Conservation (phyloP, 2,113 vertebrate genomes). For the Elanoides forficatus region DNA sequence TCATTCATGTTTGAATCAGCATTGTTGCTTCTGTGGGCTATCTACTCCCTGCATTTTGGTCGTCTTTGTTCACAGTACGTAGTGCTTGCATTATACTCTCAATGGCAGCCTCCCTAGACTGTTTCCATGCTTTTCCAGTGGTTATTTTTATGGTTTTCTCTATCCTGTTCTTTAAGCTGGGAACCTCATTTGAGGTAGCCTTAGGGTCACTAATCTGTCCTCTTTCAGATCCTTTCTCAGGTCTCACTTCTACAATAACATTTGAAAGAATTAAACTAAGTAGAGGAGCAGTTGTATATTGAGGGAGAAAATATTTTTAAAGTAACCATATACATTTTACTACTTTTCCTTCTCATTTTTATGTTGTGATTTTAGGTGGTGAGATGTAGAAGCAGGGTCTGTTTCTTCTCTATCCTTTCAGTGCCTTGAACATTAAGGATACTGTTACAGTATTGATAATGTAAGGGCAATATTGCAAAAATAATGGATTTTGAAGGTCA, state of each 20-base stretch:
- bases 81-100: background rate
- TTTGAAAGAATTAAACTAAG: slow-evolving; percentile 48
- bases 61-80: background rate
- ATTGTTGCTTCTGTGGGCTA: background rate
- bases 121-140: background rate
- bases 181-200: background rate
- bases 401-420: slow-evolving; percentile 49
- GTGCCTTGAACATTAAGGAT: slow-evolving; percentile 24
- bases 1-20: background rate
- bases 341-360: slow-evolving; percentile 48
- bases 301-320: slow-evolving; percentile 58
- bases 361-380: slow-evolving; percentile 59
- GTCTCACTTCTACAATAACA: slow-evolving; percentile 24
- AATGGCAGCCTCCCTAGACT: background rate
- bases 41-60: background rate
- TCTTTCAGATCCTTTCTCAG: slow-evolving; percentile 32
- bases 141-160: background rate
- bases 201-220: background rate
- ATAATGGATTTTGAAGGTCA: background rate
- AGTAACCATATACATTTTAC: slow-evolving; percentile 61
- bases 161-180: background rate
- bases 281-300: slow-evolving; percentile 44
- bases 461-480: background rate
- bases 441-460: slow-evolving; percentile 35
- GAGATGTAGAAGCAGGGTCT: slow-evolving; percentile 35